Percentiles rank a stretch among this genome's conserved stretches.
phyloP scores from a whole-genome alignment of 2,797 vertebrate genomes.

The Tauraco hartlaubi region DNA sequence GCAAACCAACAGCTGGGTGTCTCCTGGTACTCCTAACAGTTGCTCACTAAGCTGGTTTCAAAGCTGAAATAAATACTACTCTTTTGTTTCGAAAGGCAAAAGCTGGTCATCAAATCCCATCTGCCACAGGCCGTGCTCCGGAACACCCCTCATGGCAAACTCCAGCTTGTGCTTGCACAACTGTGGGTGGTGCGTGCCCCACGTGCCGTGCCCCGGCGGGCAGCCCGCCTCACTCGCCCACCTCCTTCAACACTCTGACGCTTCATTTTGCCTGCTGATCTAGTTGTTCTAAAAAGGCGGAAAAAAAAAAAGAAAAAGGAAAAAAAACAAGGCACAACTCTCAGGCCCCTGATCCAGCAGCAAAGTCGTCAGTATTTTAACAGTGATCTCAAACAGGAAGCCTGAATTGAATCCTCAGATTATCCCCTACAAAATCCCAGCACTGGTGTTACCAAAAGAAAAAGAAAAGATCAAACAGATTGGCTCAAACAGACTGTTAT shows the following conservation, averaged over 20 bases:
- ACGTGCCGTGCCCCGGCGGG: rapidly evolving
- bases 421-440: slow-evolving; percentile 9
- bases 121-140: neutral
- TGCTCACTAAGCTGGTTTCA: neutral
- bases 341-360: neutral
- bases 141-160: neutral
- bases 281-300: neutral
- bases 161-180: neutral
- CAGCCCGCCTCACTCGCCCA: neutral
- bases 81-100: neutral
- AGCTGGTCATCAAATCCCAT: neutral
- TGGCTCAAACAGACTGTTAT: neutral
- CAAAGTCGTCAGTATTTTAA: neutral
- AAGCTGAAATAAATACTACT: neutral
- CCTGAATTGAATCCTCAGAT: neutral
- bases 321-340: neutral
- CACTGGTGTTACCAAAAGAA: neutral
- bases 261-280: neutral
- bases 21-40: neutral
- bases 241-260: neutral
- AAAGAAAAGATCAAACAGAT: neutral
- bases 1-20: neutral
- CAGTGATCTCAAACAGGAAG: neutral
- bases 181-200: neutral
- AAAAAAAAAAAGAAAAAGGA: neutral